phyloP scores from a whole-genome alignment of 2,797 vertebrate genomes.

The Tinamus major region DNA sequence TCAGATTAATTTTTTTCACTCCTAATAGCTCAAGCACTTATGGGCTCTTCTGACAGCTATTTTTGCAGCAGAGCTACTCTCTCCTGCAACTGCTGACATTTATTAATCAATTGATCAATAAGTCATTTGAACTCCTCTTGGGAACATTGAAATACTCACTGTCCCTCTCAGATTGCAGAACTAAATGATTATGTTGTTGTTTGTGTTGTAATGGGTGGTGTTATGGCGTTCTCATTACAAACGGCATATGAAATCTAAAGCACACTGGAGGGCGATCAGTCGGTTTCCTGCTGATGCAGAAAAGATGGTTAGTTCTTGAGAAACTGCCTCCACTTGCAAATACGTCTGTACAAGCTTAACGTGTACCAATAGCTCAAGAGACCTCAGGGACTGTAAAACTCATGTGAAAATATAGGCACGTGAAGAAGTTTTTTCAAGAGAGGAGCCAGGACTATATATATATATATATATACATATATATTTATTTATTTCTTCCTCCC shows the following conservation, averaged over 20 bases:
- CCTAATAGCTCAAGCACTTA: slow-evolving; percentile 73
- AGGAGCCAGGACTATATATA: rapidly evolving
- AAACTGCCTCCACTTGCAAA: slow-evolving; percentile 2
- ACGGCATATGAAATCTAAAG: slow-evolving; percentile 67
- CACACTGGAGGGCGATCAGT: slow-evolving; percentile 72
- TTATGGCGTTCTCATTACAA: slow-evolving; percentile 80
- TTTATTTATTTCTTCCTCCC: background rate
- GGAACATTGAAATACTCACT: slow-evolving; percentile 77
- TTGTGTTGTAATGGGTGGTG: slow-evolving; percentile 86
- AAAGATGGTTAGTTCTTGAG: slow-evolving; percentile 25
- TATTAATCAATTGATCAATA: slow-evolving; percentile 89
- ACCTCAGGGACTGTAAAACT: background rate
- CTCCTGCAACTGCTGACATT: slow-evolving; percentile 76
- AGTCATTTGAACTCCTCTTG: slow-evolving; percentile 83
- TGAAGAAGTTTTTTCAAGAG: background rate
- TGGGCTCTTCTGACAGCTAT: slow-evolving; percentile 81
- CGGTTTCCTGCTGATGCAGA: slow-evolving; percentile 53
- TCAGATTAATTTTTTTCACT: slow-evolving; percentile 74
- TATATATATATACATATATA: too few species aligned
- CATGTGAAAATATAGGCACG: background rate
- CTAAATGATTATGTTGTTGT: slow-evolving; percentile 90
- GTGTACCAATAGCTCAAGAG: background rate
- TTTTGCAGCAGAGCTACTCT: slow-evolving; percentile 84
- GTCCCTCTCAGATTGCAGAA: slow-evolving; percentile 83
- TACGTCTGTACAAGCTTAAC: background rate